phyloP scores from a whole-genome alignment of 2,888 invertebrate species.

The Pteria penguin region DNA sequence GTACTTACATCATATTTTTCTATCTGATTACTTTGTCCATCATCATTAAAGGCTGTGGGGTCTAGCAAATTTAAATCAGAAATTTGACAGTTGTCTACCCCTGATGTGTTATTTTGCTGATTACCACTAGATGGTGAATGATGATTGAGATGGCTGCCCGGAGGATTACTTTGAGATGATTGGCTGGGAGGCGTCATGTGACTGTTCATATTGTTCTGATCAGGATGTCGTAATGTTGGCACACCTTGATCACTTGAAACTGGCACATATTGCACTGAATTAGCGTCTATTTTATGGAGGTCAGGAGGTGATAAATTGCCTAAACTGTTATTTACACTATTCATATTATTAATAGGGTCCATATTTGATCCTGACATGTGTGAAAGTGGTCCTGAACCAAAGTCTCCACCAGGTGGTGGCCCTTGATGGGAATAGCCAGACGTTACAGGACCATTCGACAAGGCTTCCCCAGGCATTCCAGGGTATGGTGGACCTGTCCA shows the following conservation, averaged over 20 bases:
- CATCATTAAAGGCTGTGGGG: constrained; percentile 94
- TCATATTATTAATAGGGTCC: constrained; percentile 16
- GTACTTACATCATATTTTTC: constrained; percentile 86
- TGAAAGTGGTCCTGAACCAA: constrained; percentile 52
- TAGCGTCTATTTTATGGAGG: constrained; percentile 17
- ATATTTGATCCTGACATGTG: constrained; percentile 53
- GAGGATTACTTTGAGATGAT: constrained; percentile 62
- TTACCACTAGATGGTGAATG: constrained; percentile 54
- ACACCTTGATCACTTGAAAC: constrained; percentile 37
- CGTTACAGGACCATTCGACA: constrained; percentile 49
- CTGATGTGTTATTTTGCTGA: constrained; percentile 44
- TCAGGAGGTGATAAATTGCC: constrained; percentile 26
- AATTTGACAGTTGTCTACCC: constrained; percentile 53
- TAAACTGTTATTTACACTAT: constrained; percentile 39
- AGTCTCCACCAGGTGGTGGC: constrained; percentile 50
- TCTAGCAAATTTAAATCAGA: constrained; percentile 84
- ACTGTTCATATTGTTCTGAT: constrained; percentile 55
- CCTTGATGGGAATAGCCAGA: constrained; percentile 51
- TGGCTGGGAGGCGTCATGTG: constrained; percentile 63
- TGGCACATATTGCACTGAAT: constrained; percentile 85
- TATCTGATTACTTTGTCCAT: constrained; percentile 90
- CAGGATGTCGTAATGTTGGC: constrained; percentile 60
- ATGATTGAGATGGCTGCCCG: constrained; percentile 63
- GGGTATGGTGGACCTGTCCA: constrained; percentile 62
- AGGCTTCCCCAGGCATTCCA: constrained; percentile 50